Conservation (phyloP, 1,140 invertebrate species). For the Cydia fagiglandana region DNA sequence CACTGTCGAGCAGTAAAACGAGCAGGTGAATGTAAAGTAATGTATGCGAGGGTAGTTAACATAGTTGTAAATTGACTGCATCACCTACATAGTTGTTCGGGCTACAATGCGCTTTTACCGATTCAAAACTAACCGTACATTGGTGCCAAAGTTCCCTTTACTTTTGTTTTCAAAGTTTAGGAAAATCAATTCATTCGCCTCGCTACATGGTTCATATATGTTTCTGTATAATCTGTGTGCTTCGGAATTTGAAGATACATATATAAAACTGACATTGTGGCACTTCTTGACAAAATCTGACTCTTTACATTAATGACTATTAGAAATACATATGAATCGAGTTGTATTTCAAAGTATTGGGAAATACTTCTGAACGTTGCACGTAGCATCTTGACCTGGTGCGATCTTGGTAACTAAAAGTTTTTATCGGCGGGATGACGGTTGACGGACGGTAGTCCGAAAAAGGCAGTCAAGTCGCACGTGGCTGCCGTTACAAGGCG, state of each 20-base stretch:
- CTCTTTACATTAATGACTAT: no score
- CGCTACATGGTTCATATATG: background rate
- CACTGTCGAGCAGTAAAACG: background rate
- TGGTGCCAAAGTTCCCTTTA: background rate
- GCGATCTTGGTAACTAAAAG: no score
- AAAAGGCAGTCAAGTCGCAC: background rate
- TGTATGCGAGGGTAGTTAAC: conserved; percentile 9
- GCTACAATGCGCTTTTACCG: background rate
- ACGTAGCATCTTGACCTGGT: no score
- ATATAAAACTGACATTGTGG: no score
- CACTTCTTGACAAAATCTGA: no score
- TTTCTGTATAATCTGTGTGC: no score
- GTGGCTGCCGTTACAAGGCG: background rate
- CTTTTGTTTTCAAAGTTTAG: no score
- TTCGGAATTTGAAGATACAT: no score
- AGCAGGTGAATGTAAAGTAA: conserved; percentile 20
- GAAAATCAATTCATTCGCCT: no score
- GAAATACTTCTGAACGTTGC: no score
- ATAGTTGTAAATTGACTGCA: conserved; percentile 1
- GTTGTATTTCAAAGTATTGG: no score
- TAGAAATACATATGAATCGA: no score
- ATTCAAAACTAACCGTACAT: background rate
- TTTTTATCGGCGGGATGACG: background rate
- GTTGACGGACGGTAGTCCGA: background rate
- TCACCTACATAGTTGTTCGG: background rate